Evolutionary conservation across 2,113 vertebrate genomes (phyloP), one percentile per base, ranked within the genome.

Genomic region (Tor tambroides): DNA sequence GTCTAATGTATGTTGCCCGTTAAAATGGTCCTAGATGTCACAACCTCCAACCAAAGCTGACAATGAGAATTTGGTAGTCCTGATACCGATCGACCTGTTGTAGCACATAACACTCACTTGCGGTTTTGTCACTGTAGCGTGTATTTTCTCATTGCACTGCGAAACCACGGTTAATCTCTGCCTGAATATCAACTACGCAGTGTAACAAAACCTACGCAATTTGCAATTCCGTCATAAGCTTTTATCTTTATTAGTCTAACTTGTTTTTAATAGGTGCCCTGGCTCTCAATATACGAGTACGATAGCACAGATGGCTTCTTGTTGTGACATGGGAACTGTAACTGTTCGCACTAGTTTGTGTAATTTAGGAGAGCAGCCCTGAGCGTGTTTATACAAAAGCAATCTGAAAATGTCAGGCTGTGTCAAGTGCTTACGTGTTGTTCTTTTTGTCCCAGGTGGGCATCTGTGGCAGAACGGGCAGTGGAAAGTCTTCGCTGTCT

Each of bases 401-500:
- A 63, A 67, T 51, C 83, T 89, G 83, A 76, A 41, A 87, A 82
- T 69, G 76, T 46, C 32, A 84, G 59, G 41, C 67, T 69, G 46
- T 59, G 17, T 77, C 49, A 49, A 49, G 75, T 4, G 32, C 30
- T 19, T 32, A 76, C 63, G 21, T 83, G 32, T 38, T 12, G 32
- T 46, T 59, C 28, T 38, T 8, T 65, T 10, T 78, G 51, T 80
- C 46, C 72, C 35, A 99, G 98, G 97, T 99, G 91, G 98, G 98
- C 49, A 99, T 99, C 91, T 99, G 98, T 43, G 98, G 98, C 2
- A 97, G 98, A 21, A 99, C 98, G 0, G 98, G 98, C 89, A 99
- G 98, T 0, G 98, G 98, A 71, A 99, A 99, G 92, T 99, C 98
- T 0, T 99, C 98, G 0, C 90, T 99, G 43, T 99, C 98, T 0